phyloP scores from a whole-genome alignment of 2,113 vertebrate species.

The Labeo catla region DNA sequence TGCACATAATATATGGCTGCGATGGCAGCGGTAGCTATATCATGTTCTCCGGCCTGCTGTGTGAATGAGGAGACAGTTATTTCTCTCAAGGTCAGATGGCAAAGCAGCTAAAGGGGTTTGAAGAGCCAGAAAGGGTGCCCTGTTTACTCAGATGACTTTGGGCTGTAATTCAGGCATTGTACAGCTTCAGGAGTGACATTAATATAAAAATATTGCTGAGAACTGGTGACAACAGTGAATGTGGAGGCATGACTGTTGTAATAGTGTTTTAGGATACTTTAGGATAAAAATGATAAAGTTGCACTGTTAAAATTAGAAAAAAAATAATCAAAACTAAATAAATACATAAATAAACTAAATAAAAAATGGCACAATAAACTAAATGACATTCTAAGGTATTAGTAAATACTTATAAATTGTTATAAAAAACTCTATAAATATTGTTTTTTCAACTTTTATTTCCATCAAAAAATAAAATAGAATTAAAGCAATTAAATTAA shows the following conservation, averaged over 20 bases:
- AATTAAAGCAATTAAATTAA: no score
- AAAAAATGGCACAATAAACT: no score
- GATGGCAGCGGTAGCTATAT: conserved; percentile 42
- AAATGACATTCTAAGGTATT: no score
- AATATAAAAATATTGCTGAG: background rate
- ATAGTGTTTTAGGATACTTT: background rate
- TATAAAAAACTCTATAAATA: no score
- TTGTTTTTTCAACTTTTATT: no score
- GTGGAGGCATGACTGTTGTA: background rate
- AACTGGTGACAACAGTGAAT: background rate
- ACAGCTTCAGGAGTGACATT: background rate
- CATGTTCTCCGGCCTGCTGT: conserved; percentile 35
- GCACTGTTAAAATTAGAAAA: no score
- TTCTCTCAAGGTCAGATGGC: conserved; percentile 46
- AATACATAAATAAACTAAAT: no score
- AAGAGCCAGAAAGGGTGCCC: conserved; percentile 15
- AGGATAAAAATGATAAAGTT: no score
- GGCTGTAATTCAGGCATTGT: background rate
- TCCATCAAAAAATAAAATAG: no score
- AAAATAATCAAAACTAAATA: no score
- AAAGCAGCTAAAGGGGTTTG: conserved; percentile 15
- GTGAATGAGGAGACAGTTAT: conserved; percentile 13
- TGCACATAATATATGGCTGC: conserved; percentile 27
- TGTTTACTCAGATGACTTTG: conserved; percentile 25
- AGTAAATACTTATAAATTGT: no score